Conservation (phyloP, 2,113 vertebrate genomes). For the Scalopus aquaticus region DNA sequence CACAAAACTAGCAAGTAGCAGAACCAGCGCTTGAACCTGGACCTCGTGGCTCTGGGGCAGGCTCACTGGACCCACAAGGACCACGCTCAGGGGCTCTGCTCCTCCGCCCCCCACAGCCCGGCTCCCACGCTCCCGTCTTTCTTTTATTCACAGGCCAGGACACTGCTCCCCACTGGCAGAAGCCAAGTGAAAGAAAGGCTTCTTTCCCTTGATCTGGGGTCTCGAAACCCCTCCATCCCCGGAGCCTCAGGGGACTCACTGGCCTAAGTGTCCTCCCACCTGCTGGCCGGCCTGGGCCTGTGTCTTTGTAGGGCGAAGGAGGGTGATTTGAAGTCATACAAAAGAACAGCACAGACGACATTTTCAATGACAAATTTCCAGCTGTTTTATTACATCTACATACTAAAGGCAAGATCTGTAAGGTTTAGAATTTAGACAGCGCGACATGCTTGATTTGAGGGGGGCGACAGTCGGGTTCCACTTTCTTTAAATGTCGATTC, state of each 20-base stretch:
- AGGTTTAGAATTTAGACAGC: not conserved
- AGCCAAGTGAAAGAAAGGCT: not conserved
- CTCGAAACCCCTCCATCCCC: not conserved
- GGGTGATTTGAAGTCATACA: not conserved
- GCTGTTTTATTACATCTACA: constrained; percentile 61
- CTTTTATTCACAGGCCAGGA: not conserved
- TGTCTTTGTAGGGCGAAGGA: not conserved
- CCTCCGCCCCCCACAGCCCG: not conserved
- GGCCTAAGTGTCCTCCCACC: no score
- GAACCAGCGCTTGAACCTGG: not conserved
- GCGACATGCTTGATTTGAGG: not conserved
- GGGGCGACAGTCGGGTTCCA: not conserved
- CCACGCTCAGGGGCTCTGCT: not conserved
- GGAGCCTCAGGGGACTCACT: no score
- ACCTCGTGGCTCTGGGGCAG: not conserved
- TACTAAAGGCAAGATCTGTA: not conserved
- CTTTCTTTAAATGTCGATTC: not conserved
- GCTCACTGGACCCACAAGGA: not conserved
- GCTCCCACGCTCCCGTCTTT: not conserved
- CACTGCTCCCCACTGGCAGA: not conserved
- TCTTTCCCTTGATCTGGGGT: not conserved
- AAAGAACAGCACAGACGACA: not conserved
- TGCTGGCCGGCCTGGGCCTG: not conserved
- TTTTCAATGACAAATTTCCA: not conserved
- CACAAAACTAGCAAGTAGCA: not conserved